phyloP scores from a whole-genome alignment of 2,797 vertebrate species.

The Rhinichthys osculus region DNA sequence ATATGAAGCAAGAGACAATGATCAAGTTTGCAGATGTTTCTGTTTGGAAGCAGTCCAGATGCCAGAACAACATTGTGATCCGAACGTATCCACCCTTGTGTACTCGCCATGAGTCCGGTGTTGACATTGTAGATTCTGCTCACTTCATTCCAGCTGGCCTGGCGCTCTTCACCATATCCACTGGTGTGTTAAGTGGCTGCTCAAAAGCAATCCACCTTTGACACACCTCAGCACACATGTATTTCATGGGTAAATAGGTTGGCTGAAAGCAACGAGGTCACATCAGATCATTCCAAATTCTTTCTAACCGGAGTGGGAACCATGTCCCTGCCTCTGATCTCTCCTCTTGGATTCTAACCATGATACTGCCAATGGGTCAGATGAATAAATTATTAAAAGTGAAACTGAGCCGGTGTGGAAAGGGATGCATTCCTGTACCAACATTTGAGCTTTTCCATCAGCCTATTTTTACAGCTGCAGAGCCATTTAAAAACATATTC shows the following conservation, averaged over 20 bases:
- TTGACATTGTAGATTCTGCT: conserved; percentile 49
- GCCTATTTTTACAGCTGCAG: neutral
- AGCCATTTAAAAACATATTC: neutral
- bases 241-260: conserved; percentile 67
- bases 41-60: conserved; percentile 20
- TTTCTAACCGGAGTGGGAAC: conserved; percentile 74
- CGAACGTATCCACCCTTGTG: neutral
- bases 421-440: conserved; percentile 32
- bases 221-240: conserved; percentile 57
- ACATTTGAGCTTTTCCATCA: neutral
- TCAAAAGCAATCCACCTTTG: conserved; percentile 60
- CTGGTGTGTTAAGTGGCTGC: conserved; percentile 55
- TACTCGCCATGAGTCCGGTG: conserved; percentile 27
- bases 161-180: conserved; percentile 40
- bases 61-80: conserved; percentile 29
- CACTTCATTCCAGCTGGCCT: conserved; percentile 42
- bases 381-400: conserved; percentile 82
- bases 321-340: conserved; percentile 74
- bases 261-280: conserved; percentile 67
- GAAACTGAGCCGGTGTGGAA: conserved; percentile 61
- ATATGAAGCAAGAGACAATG: neutral
- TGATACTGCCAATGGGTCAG: conserved; percentile 72
- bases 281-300: conserved; percentile 73
- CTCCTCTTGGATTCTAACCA: conserved; percentile 74
- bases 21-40: neutral